A percentile compares a stretch with the other conserved stretches of the same genome.
Evolutionary conservation across 1,140 invertebrate species (phyloP).

Genomic region (Leguminivora glycinivorella): DNA sequence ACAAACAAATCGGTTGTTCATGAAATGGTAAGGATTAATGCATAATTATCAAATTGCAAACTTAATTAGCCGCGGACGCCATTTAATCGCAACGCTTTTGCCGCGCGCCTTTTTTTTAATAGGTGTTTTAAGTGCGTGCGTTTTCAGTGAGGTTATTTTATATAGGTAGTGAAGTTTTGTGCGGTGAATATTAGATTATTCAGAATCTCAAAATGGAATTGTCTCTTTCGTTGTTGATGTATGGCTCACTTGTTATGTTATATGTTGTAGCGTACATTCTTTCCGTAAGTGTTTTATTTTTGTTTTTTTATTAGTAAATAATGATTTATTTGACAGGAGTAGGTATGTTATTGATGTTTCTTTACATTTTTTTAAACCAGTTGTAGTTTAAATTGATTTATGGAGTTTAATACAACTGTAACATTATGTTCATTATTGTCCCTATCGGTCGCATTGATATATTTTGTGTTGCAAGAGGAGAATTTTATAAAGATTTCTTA

Average conservation of each 20-base stretch:
- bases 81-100: neutral
- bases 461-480: no score
- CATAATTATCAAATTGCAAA: slow-evolving; percentile 22
- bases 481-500: no score
- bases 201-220: slow-evolving; percentile 16
- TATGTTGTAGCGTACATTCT: neutral
- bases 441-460: no score
- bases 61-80: slow-evolving; percentile 3
- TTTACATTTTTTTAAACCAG: no score
- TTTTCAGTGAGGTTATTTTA: neutral
- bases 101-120: neutral
- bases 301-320: neutral
- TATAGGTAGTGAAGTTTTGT: neutral
- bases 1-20: slow-evolving; percentile 17
- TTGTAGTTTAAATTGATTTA: no score
- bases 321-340: neutral
- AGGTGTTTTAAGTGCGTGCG: neutral
- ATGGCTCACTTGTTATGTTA: neutral
- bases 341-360: no score
- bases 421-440: no score
- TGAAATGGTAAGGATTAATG: slow-evolving; percentile 42
- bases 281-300: neutral
- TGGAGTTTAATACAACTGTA: no score
- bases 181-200: neutral
- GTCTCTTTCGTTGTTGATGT: slow-evolving; percentile 1